Evolutionary conservation across 2,888 invertebrate species (phyloP), one percentile per base, ranked within the genome.

Genomic region (Allacma fusca): DNA sequence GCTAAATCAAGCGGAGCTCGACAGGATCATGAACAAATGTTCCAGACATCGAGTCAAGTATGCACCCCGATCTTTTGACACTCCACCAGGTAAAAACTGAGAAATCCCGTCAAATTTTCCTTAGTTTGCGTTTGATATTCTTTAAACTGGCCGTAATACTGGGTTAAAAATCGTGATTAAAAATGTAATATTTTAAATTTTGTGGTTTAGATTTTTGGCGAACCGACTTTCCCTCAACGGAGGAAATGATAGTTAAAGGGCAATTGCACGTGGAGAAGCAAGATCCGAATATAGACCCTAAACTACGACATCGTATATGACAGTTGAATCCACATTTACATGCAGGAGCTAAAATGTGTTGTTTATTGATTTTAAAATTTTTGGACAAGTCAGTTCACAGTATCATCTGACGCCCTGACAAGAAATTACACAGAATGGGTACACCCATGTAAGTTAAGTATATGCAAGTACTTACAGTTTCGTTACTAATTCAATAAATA

Each of bases 141-240:
- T 59, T 21, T 59, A 59, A 19, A 59, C n/a, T 59, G 59, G 5
- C 23, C 23, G 9, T 9, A 65, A 23, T 65, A 7, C 19, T 65
- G 40, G 40, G 13, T 13, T 13, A 40, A 40, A 40, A 40, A 40
- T n/a, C n/a, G n/a, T n/a, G n/a, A 13, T 40, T 40, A 5, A 40
- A 40, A 40, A 9, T 40, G 5, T 9, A 40, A 40, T 40, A 40
- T 40, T 40, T 65, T 65, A 16, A 65, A 65, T 9, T 24, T 12
- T 24, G 16, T 65, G 9, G 16, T 65, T 5, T 29, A 75, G 75
- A 75, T 34, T 75, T 26, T 34, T 75, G 75, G 75, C 23, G 67
- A 26, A 64, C 75, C 2, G 75, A 68, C n/a, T 57, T 75, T 21
- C 75, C 75, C 1, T 16, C 68, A 12, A 75, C 75, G 0, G 21